Evolutionary conservation across 2,888 invertebrate species (phyloP).

Genomic region (Melanotus villosus): DNA sequence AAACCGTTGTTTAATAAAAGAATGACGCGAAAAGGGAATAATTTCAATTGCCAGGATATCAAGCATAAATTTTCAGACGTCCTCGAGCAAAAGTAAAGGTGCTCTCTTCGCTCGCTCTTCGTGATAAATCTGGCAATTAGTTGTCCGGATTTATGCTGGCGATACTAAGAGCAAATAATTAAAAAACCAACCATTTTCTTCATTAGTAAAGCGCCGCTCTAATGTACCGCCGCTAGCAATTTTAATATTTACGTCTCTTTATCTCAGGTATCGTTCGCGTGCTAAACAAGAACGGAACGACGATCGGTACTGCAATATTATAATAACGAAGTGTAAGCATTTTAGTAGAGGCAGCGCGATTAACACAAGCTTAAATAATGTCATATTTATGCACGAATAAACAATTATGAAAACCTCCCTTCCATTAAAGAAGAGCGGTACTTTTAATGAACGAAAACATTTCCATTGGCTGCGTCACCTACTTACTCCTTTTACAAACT

Average conservation of each 20-base stretch:
- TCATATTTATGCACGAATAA: constrained; percentile 62
- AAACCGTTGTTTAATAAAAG: constrained; percentile 34
- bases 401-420: constrained; percentile 58
- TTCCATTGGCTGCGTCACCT: constrained; percentile 23
- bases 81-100: not conserved
- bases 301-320: constrained; percentile 40
- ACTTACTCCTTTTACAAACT: constrained; percentile 1
- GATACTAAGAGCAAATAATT: constrained; percentile 50
- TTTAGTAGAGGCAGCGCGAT: constrained; percentile 59
- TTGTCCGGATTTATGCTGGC: constrained; percentile 38
- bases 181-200: constrained; percentile 45
- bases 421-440: constrained; percentile 10
- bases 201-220: constrained; percentile 48
- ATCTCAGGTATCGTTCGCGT: not conserved
- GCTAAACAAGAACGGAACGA: constrained; percentile 31
- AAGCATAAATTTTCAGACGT: not conserved
- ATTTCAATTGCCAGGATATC: constrained; percentile 25
- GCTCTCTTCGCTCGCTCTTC: not conserved
- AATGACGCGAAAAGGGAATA: constrained; percentile 21
- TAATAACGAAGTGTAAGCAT: constrained; percentile 46
- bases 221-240: constrained; percentile 35
- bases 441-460: constrained; percentile 14
- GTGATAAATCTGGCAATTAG: constrained; percentile 45
- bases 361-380: constrained; percentile 63
- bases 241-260: constrained; percentile 23